Conservation (phyloP, 2,888 invertebrate species). For the Chloroclystis v-ata region DNA sequence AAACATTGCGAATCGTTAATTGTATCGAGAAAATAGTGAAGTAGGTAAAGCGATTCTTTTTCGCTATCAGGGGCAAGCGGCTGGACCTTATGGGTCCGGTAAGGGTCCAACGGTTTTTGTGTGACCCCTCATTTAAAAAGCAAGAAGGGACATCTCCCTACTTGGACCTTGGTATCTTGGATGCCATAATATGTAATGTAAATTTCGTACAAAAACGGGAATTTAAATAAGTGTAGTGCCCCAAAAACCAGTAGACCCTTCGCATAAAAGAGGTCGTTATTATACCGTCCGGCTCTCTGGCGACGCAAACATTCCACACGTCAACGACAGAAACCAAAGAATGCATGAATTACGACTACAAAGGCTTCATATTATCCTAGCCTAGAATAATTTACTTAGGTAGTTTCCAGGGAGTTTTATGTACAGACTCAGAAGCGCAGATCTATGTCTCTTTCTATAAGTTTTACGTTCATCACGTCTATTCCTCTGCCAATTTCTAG, state of each 20-base stretch:
- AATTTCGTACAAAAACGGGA: conserved; percentile 74
- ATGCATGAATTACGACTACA: conserved; percentile 5
- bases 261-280: conserved; percentile 65
- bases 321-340: conserved; percentile 19
- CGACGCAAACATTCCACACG: conserved; percentile 49
- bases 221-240: conserved; percentile 75
- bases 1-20: conserved; percentile 63
- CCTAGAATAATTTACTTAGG: no score
- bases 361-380: background rate
- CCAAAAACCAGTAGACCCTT: conserved; percentile 52
- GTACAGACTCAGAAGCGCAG: no score
- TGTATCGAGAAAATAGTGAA: conserved; percentile 55
- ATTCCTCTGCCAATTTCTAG: conserved; percentile 24
- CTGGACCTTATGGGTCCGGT: conserved; percentile 71
- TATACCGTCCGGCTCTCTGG: conserved; percentile 54
- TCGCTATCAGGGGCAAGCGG: conserved; percentile 54
- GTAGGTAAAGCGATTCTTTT: conserved; percentile 61
- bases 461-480: conserved; percentile 21
- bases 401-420: no score
- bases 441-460: conserved; percentile 6
- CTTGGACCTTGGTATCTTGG: conserved; percentile 64
- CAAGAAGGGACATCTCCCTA: conserved; percentile 66
- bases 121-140: conserved; percentile 76
- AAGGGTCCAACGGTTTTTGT: conserved; percentile 75
- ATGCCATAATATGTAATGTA: conserved; percentile 70